Base-by-base conservation (phyloP, 2,888 invertebrate genomes). In the Euspilapteryx auroguttella region DNA sequence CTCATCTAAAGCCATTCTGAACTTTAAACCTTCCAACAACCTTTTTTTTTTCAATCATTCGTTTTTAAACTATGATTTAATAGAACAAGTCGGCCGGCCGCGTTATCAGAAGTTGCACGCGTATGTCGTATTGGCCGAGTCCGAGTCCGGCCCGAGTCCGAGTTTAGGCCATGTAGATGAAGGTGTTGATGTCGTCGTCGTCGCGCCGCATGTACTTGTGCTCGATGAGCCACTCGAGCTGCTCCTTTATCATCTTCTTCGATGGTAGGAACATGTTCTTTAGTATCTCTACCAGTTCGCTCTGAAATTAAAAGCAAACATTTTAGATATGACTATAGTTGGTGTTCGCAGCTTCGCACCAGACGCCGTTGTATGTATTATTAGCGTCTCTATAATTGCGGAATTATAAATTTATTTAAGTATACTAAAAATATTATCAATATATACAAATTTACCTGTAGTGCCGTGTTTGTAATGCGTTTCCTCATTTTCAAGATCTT, bases 231-330 rank as follows among this genome's bases (percentile, higher is more conserved):
- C 98, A 99, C 65, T 99, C 99, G 29, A 99, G 82, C 71, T 99
- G 98, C 69, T 99, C 98, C 68, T 99, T 99, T 45, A 99, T 98
- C 89, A 99, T 93, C 71, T 98, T 97, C 68, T 96, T 96, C 37
- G 95, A 94, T 14, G 99, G 99, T 52, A 98, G 78, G 80, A 99
- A 99, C 96, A 99, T 97, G 57, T 97, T 96, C 75, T 97, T 97
- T 45, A 99, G 76, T 54, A 99, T 96, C 71, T 99, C 98, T 11
- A 99, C 89, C 33, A 99, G 79, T 77, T 99, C 98, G 31, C 94
- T 92, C 82, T 82, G 62, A 30, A 65, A 64, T 31, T 39, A 35
- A 34, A 32, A 37, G 22, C 28, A 27, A 17, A 17, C 17, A 17
- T 17, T 17, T 6, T 6, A 6, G 17, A 21, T 26, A 21, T 25